Base-by-base conservation (phyloP, 2,113 vertebrate species). In the Planiliza haematocheilus region DNA sequence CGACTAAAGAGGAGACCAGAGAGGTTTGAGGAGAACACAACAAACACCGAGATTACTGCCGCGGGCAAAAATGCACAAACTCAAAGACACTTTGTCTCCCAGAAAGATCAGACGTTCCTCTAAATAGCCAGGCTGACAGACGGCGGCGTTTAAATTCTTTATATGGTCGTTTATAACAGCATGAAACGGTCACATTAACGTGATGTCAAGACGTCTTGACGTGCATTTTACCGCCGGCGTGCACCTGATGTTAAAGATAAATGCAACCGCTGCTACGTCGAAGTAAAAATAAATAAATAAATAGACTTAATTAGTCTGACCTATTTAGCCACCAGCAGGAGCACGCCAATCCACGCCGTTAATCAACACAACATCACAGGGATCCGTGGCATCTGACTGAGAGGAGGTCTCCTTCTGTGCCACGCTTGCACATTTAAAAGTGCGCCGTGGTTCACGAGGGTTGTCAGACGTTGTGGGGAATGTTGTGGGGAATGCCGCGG, bases 311-410 rank as follows among this genome's bases (percentile, higher is more conserved):
- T 87, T 80, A 56, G 50, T 57, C 67, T 52, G 85, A 75, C 85
- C 88, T 83, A 81, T 62, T 79, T 73, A 68, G 48, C 43, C 70
- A 56, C 10, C 81, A 88, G 83, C 82, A 78, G 66, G 80, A 79
- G 70, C 53, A 69, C 4, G 20, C 8, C 65, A 68, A 45, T 79
- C 52, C 80, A 70, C 7, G 37, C 14, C 1, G 75, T 81, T 84
- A 88, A 89, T 86, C 82, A 88, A 67, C 73, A 49, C 2, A 39
- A 79, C 77, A 61, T 82, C 45, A 30, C 69, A 77, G 71, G 77
- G 77, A 34, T 79, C 80, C 76, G 8, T 3, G 4, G 58, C 69
- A 61, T 67, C 63, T 41, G 75, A 60, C 66, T 52, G 76, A 62
- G 56, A 21, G 1, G 13, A 76, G 58, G 63, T 60, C 73, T 49